These are phyloP conservation scores for Anoncus sp. DNA, from an alignment of 2,888 invertebrate genomes.

Conservation along the genomic window DNA sequence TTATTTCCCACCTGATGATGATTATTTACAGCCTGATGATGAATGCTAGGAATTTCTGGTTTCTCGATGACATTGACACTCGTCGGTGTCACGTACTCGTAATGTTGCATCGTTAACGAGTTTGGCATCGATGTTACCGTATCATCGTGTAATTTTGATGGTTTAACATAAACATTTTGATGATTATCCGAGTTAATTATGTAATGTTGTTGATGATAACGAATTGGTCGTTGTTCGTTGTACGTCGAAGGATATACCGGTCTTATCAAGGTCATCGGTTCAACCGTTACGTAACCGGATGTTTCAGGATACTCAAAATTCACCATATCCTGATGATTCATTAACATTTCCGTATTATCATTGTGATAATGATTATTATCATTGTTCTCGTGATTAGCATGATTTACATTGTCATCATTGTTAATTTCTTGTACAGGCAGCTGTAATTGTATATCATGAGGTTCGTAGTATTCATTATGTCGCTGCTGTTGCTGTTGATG, in stretches of 20 bases:
- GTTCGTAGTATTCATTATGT: conserved; percentile 2
- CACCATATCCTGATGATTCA: conserved; percentile 28
- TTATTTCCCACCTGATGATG: conserved; percentile 34
- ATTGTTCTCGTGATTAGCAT: too few relatives aligned
- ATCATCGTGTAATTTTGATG: conserved; percentile 57
- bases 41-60: conserved; percentile 46
- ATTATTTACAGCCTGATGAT: conserved; percentile 12
- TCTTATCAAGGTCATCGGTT: conserved; percentile 35
- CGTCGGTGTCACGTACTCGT: conserved; percentile 45
- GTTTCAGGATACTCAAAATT: conserved; percentile 44
- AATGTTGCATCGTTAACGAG: conserved; percentile 42
- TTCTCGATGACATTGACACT: conserved; percentile 47
- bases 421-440: conserved; percentile 11
- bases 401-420: background rate
- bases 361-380: background rate
- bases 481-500: conserved; percentile 29
- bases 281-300: conserved; percentile 1
- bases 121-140: conserved; percentile 16
- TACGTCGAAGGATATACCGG: conserved; percentile 31
- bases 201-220: conserved; percentile 33
- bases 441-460: conserved; percentile 15
- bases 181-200: background rate
- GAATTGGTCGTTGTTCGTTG: conserved; percentile 18
- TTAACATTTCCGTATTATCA: background rate
- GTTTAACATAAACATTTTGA: conserved; percentile 47